Conservation (phyloP, 2,888 invertebrate genomes). For the Anorthoa munda region DNA sequence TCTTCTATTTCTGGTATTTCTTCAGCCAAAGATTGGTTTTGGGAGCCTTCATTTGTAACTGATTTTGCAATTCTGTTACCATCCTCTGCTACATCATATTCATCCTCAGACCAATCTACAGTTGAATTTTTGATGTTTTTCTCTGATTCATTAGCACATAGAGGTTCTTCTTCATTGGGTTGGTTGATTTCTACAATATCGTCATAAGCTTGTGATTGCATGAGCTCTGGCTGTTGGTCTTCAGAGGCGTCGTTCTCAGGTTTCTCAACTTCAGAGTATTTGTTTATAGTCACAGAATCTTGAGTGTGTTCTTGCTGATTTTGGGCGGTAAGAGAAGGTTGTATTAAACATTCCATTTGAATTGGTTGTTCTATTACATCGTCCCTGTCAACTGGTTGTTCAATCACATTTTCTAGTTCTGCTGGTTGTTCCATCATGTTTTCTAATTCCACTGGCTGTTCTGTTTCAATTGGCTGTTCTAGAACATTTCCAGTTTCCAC, state of each 20-base stretch:
- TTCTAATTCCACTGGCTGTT: constrained; percentile 20
- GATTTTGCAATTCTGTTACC: constrained; percentile 28
- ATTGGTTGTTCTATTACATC: constrained; percentile 23
- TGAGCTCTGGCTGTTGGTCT: constrained; percentile 35
- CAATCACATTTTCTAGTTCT: constrained; percentile 16
- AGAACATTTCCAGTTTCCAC: constrained; percentile 7
- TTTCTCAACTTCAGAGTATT: constrained; percentile 40
- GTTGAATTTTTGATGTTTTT: constrained; percentile 78
- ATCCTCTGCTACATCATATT: constrained; percentile 70
- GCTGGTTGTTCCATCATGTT: constrained; percentile 32
- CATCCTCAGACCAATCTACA: constrained; percentile 86
- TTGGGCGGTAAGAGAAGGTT: constrained; percentile 19
- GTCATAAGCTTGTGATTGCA: constrained; percentile 65
- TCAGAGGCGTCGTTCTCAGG: constrained; percentile 34
- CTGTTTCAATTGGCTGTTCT: constrained; percentile 19
- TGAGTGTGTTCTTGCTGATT: constrained; percentile 35
- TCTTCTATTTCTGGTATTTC: constrained; percentile 79
- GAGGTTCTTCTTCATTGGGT: constrained; percentile 39
- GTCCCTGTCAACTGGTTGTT: constrained; percentile 19
- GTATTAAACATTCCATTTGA: constrained; percentile 32
- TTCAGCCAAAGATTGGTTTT: constrained; percentile 17
- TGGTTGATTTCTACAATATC: constrained; percentile 58
- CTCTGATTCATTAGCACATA: constrained; percentile 65
- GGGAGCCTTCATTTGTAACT: constrained; percentile 13
- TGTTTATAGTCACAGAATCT: constrained; percentile 23